A percentile compares a stretch with the other conserved stretches of the same genome.
Evolutionary conservation across 2,888 invertebrate genomes (phyloP).

Genomic region (Pyrrhia umbra): DNA sequence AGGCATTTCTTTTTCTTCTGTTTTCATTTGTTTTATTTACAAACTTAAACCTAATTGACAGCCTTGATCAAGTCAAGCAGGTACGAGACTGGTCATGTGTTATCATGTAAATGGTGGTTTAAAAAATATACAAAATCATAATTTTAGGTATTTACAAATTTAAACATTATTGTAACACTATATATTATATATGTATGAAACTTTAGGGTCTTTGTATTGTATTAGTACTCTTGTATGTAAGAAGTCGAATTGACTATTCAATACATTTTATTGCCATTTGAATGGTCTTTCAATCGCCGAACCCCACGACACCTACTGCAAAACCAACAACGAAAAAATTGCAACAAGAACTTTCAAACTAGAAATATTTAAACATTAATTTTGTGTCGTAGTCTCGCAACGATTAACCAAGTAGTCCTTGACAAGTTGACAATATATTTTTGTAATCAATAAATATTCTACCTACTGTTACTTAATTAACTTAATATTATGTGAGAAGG

Average conservation of each 20-base stretch:
- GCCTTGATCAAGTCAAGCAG: slow-evolving; percentile 53
- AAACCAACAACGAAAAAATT: neutral
- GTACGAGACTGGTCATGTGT: slow-evolving; percentile 51
- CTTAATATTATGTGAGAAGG: slow-evolving; percentile 15
- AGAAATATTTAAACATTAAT: neutral
- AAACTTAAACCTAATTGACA: slow-evolving; percentile 47
- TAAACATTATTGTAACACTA: too few relatives aligned
- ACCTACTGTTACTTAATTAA: slow-evolving; percentile 26
- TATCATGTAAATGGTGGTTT: neutral
- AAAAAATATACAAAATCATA: neutral
- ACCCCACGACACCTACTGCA: neutral
- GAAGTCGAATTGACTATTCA: too few relatives aligned
- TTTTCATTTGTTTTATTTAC: slow-evolving; percentile 48
- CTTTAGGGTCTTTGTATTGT: too few relatives aligned
- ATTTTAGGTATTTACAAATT: too few relatives aligned
- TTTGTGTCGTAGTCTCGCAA: neutral
- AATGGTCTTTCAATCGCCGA: neutral
- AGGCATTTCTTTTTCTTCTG: neutral
- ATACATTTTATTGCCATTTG: too few relatives aligned
- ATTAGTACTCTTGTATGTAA: too few relatives aligned
- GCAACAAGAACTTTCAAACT: slow-evolving; percentile 8
- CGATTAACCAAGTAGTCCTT: slow-evolving; percentile 13
- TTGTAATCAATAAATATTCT: slow-evolving; percentile 50
- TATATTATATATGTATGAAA: too few relatives aligned
- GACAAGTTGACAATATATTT: slow-evolving; percentile 23